phyloP scores from a whole-genome alignment of 2,113 vertebrate species.

The Petaurus breviceps region DNA sequence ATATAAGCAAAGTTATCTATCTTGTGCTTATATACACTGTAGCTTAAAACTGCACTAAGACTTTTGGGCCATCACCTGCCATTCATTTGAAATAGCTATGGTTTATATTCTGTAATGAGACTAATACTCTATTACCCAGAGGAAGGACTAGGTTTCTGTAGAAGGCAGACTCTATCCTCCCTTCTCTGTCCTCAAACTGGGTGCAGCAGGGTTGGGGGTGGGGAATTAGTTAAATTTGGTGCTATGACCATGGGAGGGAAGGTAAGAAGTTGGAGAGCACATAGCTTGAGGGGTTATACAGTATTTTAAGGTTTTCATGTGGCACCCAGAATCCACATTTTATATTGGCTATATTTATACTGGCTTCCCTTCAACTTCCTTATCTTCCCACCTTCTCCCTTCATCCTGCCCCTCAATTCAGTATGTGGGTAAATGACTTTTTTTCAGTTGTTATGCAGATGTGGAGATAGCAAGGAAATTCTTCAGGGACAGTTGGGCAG shows the following conservation, averaged over 20 bases:
- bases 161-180: not conserved
- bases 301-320: not conserved
- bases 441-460: constrained; percentile 19
- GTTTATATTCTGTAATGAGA: constrained; percentile 2
- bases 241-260: not conserved
- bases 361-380: not conserved
- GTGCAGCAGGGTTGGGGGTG: not conserved
- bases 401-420: not conserved
- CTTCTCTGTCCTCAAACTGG: not conserved
- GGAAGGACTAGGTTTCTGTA: not conserved
- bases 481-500: not conserved
- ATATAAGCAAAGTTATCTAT: not conserved
- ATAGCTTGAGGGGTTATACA: not conserved
- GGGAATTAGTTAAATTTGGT: not conserved
- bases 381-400: not conserved
- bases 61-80: not conserved
- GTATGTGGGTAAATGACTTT: not conserved
- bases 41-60: not conserved
- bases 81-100: constrained; percentile 27
- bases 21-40: not conserved
- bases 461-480: constrained; percentile 6
- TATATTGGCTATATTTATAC: not conserved
- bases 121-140: constrained; percentile 7
- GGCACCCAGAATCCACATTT: not conserved
- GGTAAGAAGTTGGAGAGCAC: not conserved